Conservation (phyloP, 2,797 vertebrate genomes). For the Melanotaenia trifasciata region DNA sequence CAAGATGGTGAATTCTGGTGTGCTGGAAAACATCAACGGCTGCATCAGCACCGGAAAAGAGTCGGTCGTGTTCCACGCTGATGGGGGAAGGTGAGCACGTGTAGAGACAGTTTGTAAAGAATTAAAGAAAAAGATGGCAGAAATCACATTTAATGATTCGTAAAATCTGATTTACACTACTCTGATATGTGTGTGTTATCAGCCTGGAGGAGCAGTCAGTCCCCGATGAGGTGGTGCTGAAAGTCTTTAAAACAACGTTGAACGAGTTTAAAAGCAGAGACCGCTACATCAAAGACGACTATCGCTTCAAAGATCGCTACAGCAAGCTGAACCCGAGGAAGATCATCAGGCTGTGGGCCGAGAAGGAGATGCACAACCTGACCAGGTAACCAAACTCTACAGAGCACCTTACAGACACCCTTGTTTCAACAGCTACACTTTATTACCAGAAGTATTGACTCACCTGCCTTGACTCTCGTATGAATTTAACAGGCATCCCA, state of each 20-base stretch:
- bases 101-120: no score
- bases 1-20: constrained; percentile 94
- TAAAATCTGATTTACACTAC: no score
- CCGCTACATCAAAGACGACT: constrained; percentile 98
- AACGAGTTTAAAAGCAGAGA: constrained; percentile 98
- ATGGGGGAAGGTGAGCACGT: constrained; percentile 89
- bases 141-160: not conserved
- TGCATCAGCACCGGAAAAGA: constrained; percentile 98
- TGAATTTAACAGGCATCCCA: no score
- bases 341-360: constrained; percentile 97
- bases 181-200: not conserved
- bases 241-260: constrained; percentile 97
- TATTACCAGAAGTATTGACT: no score
- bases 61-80: constrained; percentile 95
- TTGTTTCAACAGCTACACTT: no score
- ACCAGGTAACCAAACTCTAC: constrained; percentile 79
- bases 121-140: no score
- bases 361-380: constrained; percentile 99
- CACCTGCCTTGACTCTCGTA: no score
- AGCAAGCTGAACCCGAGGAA: constrained; percentile 97
- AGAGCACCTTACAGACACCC: not conserved
- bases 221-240: constrained; percentile 93
- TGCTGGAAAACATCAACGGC: constrained; percentile 94
- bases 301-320: constrained; percentile 97
- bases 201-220: constrained; percentile 86